Conservation (phyloP, 2,113 vertebrate genomes). For the Calidris pugnax region DNA sequence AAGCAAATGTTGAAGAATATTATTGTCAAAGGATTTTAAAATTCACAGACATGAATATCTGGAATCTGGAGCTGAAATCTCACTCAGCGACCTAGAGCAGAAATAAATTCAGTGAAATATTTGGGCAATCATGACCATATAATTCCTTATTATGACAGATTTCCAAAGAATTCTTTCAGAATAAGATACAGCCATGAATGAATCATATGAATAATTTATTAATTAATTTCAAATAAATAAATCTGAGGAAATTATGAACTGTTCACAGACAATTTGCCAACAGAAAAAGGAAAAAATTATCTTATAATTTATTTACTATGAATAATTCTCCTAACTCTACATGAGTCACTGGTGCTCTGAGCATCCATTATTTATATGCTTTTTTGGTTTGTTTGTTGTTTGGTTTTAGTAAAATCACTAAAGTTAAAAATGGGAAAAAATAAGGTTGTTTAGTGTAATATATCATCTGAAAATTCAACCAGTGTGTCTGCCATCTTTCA, state of each 20-base stretch:
- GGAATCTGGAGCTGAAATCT: neutral
- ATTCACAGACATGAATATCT: neutral
- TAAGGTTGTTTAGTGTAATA: neutral
- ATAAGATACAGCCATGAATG: neutral
- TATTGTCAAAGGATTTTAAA: neutral
- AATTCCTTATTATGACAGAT: neutral
- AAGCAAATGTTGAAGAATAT: neutral
- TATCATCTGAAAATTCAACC: neutral
- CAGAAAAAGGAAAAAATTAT: neutral
- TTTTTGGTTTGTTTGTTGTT: neutral
- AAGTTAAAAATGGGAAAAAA: neutral
- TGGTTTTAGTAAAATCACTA: neutral
- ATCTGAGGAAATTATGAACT: neutral
- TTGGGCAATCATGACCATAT: neutral
- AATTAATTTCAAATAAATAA: conserved; percentile 1
- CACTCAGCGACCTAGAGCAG: neutral
- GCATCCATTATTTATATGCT: neutral
- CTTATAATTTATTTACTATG: neutral
- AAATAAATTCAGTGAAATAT: neutral
- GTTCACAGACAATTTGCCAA: neutral
- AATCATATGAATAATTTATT: neutral
- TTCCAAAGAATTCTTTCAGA: neutral
- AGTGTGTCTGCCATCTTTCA: neutral
- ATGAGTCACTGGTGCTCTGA: neutral
- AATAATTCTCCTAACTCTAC: neutral